Percentiles rank a stretch among this genome's conserved stretches.
phyloP scores from a whole-genome alignment of 2,888 invertebrate species.

The Ophioninae sp. region DNA sequence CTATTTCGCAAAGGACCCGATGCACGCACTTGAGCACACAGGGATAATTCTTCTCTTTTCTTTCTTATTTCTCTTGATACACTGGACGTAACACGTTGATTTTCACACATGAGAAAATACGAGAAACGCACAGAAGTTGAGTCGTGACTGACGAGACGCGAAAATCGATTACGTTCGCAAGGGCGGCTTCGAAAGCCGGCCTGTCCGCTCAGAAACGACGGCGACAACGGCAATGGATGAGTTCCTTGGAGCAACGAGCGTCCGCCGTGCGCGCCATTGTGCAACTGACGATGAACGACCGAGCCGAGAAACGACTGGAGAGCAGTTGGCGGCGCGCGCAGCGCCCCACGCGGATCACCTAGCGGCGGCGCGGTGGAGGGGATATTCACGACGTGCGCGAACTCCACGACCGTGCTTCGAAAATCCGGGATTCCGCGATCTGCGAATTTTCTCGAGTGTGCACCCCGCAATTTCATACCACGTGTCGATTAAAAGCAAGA shows the following conservation, averaged over 20 bases:
- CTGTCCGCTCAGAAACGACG: slow-evolving; percentile 80
- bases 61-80: not conserved
- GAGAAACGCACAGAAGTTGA: not conserved
- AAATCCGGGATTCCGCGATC: too few relatives aligned
- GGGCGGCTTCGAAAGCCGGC: slow-evolving; percentile 73
- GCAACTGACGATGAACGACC: slow-evolving; percentile 68
- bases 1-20: not conserved
- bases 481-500: too few relatives aligned
- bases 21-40: too few relatives aligned
- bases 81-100: not conserved
- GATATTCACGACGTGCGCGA: too few relatives aligned
- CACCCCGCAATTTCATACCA: too few relatives aligned
- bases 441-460: too few relatives aligned
- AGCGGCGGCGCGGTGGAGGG: not conserved
- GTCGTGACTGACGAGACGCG: not conserved
- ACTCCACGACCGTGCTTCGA: too few relatives aligned
- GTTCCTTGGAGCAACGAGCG: slow-evolving; percentile 62
- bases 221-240: slow-evolving; percentile 69
- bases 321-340: not conserved
- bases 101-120: not conserved
- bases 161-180: slow-evolving; percentile 12
- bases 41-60: not conserved
- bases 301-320: slow-evolving; percentile 70
- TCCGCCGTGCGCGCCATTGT: slow-evolving; percentile 77
- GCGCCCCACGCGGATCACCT: not conserved